Conservation (phyloP, 1,140 invertebrate species). For the Temnothorax nylanderi region DNA sequence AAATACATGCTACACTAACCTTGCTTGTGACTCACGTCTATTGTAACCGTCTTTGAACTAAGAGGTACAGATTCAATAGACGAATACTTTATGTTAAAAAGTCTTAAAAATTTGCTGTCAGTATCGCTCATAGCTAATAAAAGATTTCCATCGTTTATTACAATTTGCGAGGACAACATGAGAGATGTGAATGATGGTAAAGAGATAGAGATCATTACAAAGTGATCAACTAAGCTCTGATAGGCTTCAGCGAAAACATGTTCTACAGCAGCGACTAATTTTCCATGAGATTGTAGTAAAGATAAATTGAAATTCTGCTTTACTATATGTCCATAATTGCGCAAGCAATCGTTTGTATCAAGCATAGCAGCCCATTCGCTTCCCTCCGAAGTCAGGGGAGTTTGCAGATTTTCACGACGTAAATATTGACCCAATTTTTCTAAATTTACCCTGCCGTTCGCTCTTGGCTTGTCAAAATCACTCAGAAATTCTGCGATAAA, state of each 20-base stretch:
- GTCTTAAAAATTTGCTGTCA: slow-evolving; percentile 75
- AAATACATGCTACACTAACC: slow-evolving; percentile 61
- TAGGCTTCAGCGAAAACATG: slow-evolving; percentile 91
- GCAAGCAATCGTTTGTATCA: slow-evolving; percentile 90
- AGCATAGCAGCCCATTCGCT: slow-evolving; percentile 92
- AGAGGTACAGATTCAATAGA: slow-evolving; percentile 51
- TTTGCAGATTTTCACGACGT: slow-evolving; percentile 86
- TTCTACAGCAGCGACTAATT: slow-evolving; percentile 89
- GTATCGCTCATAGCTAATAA: slow-evolving; percentile 75
- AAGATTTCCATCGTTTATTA: slow-evolving; percentile 78
- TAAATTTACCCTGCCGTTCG: slow-evolving; percentile 90
- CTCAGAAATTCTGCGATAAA: slow-evolving; percentile 96
- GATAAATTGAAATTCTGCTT: slow-evolving; percentile 92
- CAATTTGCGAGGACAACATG: slow-evolving; percentile 77
- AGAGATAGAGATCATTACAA: slow-evolving; percentile 82
- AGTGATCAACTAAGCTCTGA: slow-evolving; percentile 88
- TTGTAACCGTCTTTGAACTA: slow-evolving; percentile 66
- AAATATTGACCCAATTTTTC: slow-evolving; percentile 97
- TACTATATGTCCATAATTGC: slow-evolving; percentile 90
- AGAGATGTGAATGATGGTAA: slow-evolving; percentile 65
- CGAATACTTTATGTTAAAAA: slow-evolving; percentile 77
- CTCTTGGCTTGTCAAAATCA: slow-evolving; percentile 90
- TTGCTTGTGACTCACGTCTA: slow-evolving; percentile 79
- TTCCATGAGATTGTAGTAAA: slow-evolving; percentile 92
- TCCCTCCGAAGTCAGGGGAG: slow-evolving; percentile 80